These are phyloP conservation scores for Natrix natrix DNA, from an alignment of 2,797 vertebrate species.

Conservation along the genomic window DNA sequence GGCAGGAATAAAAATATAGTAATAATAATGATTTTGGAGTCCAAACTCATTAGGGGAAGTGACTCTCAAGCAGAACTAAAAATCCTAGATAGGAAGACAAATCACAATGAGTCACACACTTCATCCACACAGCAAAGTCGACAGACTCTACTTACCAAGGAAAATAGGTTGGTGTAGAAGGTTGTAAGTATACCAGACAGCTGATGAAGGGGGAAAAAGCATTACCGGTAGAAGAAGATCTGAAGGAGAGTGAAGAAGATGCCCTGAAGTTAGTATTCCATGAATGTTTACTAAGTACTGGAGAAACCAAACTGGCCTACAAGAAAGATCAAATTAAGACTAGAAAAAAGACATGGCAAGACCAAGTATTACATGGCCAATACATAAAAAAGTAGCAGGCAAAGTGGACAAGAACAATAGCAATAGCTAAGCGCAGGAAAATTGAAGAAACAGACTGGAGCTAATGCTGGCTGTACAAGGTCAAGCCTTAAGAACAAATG, in stretches of 20 bases:
- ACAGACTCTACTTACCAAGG: neutral
- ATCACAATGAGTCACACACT: neutral
- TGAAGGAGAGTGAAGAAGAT: neutral
- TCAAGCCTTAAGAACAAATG: neutral
- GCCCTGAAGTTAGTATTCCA: neutral
- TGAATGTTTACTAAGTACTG: neutral
- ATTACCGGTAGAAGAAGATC: neutral
- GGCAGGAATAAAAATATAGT: too few relatives aligned
- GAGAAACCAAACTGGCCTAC: neutral
- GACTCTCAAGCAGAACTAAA: neutral
- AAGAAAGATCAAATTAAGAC: neutral
- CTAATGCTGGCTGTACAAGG: neutral
- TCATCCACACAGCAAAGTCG: neutral
- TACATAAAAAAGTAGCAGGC: neutral
- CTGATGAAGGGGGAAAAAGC: rapidly evolving
- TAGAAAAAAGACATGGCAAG: neutral
- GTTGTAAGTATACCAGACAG: neutral
- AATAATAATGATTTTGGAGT: too few relatives aligned
- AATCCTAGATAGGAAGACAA: neutral
- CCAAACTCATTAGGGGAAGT: too few relatives aligned
- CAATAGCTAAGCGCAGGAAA: neutral
- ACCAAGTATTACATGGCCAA: neutral
- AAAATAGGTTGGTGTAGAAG: neutral
- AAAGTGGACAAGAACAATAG: neutral
- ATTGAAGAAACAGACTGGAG: neutral